Evolutionary conservation across 2,797 vertebrate genomes (phyloP), one percentile per base, ranked within the genome.

Genomic region (Siniperca undulata): DNA sequence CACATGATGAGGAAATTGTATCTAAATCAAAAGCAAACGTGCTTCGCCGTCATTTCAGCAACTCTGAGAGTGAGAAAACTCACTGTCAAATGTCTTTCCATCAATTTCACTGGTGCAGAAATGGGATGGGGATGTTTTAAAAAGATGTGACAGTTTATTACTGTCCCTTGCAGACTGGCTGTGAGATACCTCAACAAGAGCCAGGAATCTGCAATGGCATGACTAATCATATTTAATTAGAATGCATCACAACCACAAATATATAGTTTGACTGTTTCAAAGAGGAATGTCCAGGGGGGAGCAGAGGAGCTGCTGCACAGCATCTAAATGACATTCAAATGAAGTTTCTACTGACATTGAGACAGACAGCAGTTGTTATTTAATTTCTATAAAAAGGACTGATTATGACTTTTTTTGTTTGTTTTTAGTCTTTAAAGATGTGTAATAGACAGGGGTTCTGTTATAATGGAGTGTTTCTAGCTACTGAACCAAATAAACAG

Each of bases 161-260:
- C 36, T 62, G 80, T 83, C 55, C 78, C 62, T 73, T 34, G 67
- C 65, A 78, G 81, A 77, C 56, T 66, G 61, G 62, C 74, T 76
- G 58, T 44, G 72, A 88, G 81, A 67, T 60, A 83, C 74, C 55
- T 86, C 46, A 60, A 36, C 61, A 58, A 87, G 55, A 77, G n/a
- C 30, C 20, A 48, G 52, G 53, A 78, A 72, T 61, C 66, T 71
- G 65, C 19, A n/a, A 77, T 7, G 22, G 78, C 87, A 61, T 85
- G 78, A 89, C 84, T 84, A 83, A 92, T 91, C 82, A 72, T 59
- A 87, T 87, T 82, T 86, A 81, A 92, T 92, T 90, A 71, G 68
- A 82, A 81, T 62, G 76, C 80, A 83, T 82, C 73, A 70, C 78
- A 70, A 81, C 62, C 77, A 68, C 77, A 77, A 78, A 83, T 74